phyloP scores from a whole-genome alignment of 2,888 invertebrate genomes.

The Lasius platythorax region DNA sequence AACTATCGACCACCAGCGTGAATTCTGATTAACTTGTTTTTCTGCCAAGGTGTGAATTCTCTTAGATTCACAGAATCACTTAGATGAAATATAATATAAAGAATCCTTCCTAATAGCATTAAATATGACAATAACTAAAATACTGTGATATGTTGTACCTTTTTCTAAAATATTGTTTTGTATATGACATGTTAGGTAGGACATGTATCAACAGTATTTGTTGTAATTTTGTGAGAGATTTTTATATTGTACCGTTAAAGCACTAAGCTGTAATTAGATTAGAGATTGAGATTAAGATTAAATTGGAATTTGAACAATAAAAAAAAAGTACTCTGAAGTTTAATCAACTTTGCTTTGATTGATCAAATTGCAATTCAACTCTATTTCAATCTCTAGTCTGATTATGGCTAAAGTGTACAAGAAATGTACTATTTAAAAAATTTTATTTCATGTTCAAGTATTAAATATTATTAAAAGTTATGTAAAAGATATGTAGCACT shows the following conservation, averaged over 20 bases:
- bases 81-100: too few species aligned
- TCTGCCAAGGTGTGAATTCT: too few species aligned
- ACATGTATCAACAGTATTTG: not conserved
- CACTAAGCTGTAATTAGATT: not conserved
- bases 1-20: too few species aligned
- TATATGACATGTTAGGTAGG: too few species aligned
- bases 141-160: not conserved
- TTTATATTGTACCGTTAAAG: not conserved
- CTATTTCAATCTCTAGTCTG: too few species aligned
- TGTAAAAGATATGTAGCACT: not conserved
- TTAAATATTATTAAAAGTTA: not conserved
- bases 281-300: too few species aligned
- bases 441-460: not conserved
- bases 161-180: not conserved
- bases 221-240: not conserved
- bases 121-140: not conserved
- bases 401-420: not conserved
- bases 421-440: not conserved
- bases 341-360: too few species aligned
- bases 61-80: too few species aligned
- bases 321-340: too few species aligned
- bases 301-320: too few species aligned
- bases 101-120: not conserved
- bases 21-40: too few species aligned
- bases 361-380: too few species aligned